phyloP scores from a whole-genome alignment of 2,797 vertebrate species.

The Lagodon rhomboides region DNA sequence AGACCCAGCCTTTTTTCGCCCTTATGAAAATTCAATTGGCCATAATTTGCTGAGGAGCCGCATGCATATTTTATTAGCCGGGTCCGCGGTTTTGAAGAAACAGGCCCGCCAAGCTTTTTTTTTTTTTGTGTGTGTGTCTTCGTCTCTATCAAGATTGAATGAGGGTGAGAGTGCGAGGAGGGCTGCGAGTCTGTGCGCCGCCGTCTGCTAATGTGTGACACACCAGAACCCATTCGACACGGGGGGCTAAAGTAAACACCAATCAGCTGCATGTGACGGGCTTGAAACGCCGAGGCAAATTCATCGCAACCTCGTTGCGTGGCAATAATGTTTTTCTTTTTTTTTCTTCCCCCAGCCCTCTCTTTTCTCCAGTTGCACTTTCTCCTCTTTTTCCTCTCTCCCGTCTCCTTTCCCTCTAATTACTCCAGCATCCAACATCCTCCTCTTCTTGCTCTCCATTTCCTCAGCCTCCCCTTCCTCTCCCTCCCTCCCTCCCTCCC shows the following conservation, averaged over 20 bases:
- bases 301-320: constrained; percentile 41
- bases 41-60: constrained; percentile 82
- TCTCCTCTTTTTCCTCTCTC: constrained; percentile 53
- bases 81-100: constrained; percentile 73
- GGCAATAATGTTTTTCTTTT: constrained; percentile 30
- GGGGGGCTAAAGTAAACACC: constrained; percentile 68
- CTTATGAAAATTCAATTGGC: constrained; percentile 85
- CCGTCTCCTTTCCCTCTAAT: constrained; percentile 70
- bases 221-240: constrained; percentile 66
- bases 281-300: constrained; percentile 54
- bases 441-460: constrained; percentile 72
- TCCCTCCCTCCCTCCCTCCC: constrained; percentile 47
- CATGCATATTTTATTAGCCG: constrained; percentile 84
- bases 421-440: constrained; percentile 71
- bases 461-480: constrained; percentile 58
- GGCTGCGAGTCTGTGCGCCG: constrained; percentile 55
- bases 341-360: constrained; percentile 3
- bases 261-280: constrained; percentile 63
- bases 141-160: constrained; percentile 70
- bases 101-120: constrained; percentile 67
- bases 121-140: constrained; percentile 34
- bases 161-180: constrained; percentile 50
- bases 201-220: constrained; percentile 66
- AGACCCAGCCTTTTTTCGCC: constrained; percentile 69
- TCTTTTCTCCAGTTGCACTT: constrained; percentile 50